Base-by-base conservation (phyloP, 2,113 vertebrate species). In the Typhlomys cinereus region DNA sequence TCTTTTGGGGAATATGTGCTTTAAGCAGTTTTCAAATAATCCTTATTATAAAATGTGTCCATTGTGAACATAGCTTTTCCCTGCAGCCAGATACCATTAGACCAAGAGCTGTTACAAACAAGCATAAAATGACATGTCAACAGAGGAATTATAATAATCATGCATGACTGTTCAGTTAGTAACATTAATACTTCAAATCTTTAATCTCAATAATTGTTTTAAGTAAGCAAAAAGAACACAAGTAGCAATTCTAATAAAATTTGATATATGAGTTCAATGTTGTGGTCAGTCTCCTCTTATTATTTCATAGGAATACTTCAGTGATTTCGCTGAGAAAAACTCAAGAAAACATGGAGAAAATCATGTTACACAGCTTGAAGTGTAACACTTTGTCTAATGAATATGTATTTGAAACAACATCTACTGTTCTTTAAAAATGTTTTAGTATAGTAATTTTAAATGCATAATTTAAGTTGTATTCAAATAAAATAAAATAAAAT, bases 161-260 rank as follows among this genome's bases (percentile, higher is more conserved):
- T 17, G 13, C 23, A 18, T 71, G n/a, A 39, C 4, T 74, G 31
- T 31, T 94, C 25, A 89, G 8, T 10, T 76, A 94, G 76, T 82
- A 91, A 88, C 61, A 93, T 76, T 61, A 64, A 39, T 66, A 29
- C 83, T 80, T 39, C 69, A 83, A 86, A 25, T 17, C 20, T 81
- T 61, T 86, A 54, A 94, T 70, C 31, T 82, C 61, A 36, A 57
- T 75, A 69, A 87, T 46, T 36, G 4, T 57, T 75, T 67, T 88
- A 69, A 83, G 79, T 12, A 80, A 67, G 52, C 64, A 92, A 96
- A 36, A 69, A 91, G 59, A 81, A 78, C 29, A 62, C 18, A 95
- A 88, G 31, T 78, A 83, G 90, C 11, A 86, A 80, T 86, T 90
- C 66, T 92, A 88, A 93, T 80, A 74, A 81, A 59, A 86, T 41